These are phyloP conservation scores for Catocala sponsa DNA, from an alignment of 2,888 invertebrate genomes.

Conservation along the genomic window DNA sequence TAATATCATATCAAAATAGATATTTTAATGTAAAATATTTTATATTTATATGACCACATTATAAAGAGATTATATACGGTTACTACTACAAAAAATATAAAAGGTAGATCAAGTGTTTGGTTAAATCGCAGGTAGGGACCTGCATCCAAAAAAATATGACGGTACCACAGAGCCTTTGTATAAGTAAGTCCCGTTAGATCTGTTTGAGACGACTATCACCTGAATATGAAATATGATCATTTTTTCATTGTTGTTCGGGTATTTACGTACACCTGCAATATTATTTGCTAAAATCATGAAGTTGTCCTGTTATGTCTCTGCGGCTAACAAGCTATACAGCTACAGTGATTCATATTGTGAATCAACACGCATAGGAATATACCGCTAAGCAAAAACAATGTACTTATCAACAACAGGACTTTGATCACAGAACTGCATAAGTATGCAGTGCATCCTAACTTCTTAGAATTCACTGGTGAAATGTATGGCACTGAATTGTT, in stretches of 20 bases:
- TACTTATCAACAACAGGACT: constrained; percentile 38
- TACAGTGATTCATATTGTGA: constrained; percentile 48
- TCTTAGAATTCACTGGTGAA: constrained; percentile 34
- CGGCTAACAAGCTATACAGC: constrained; percentile 26
- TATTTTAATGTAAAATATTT: background rate
- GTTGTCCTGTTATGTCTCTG: constrained; percentile 34
- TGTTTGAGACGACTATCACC: constrained; percentile 66
- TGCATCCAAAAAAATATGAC: constrained; percentile 57
- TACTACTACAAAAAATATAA: constrained; percentile 59
- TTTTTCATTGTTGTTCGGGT: constrained; percentile 42
- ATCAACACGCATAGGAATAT: constrained; percentile 46
- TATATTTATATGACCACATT: constrained; percentile 41
- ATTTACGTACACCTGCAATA: constrained; percentile 55
- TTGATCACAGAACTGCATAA: constrained; percentile 37
- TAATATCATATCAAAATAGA: background rate
- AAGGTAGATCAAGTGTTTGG: constrained; percentile 78
- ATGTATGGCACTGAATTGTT: constrained; percentile 15
- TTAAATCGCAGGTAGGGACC: constrained; percentile 76
- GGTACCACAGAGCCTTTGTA: constrained; percentile 71
- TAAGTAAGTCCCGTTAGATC: constrained; percentile 75
- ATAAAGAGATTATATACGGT: constrained; percentile 73
- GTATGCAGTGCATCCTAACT: constrained; percentile 38
- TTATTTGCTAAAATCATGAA: constrained; percentile 42
- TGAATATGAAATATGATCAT: constrained; percentile 69
- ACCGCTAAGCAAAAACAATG: constrained; percentile 46